These are phyloP conservation scores for Drosophila kepulauana DNA, from an alignment of 1,140 invertebrate species.

Conservation along the genomic window DNA sequence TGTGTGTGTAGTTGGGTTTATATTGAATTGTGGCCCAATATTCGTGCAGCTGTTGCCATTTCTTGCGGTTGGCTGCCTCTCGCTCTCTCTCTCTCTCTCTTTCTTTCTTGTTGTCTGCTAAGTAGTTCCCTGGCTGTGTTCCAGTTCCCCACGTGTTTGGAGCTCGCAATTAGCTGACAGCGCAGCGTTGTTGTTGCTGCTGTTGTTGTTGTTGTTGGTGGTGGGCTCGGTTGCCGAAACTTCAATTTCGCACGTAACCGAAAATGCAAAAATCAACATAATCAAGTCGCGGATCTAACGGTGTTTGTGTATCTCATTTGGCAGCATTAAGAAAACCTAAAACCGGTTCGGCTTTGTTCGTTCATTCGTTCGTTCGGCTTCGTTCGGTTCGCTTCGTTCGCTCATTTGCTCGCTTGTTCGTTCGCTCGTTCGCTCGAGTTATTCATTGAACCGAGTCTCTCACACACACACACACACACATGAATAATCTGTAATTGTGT, in stretches of 20 bases:
- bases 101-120: not conserved
- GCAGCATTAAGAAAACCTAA: slow-evolving; percentile 56
- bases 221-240: slow-evolving; percentile 58
- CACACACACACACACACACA: slow-evolving; percentile 6
- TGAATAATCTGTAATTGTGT: not conserved
- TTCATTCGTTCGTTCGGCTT: slow-evolving; percentile 14
- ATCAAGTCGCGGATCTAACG: slow-evolving; percentile 68
- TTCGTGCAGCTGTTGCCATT: slow-evolving; percentile 50
- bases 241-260: slow-evolving; percentile 64
- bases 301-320: slow-evolving; percentile 61
- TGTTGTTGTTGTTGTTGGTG: slow-evolving; percentile 1
- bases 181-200: not conserved
- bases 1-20: slow-evolving; percentile 22
- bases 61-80: slow-evolving; percentile 64
- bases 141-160: slow-evolving; percentile 49
- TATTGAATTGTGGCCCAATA: slow-evolving; percentile 49
- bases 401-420: slow-evolving; percentile 35
- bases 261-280: slow-evolving; percentile 72
- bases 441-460: slow-evolving; percentile 47
- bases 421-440: slow-evolving; percentile 55
- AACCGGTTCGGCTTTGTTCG: slow-evolving; percentile 63
- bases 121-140: slow-evolving; percentile 17
- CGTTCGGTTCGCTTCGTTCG: not conserved
- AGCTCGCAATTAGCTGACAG: slow-evolving; percentile 63
- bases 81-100: not conserved